phyloP scores from a whole-genome alignment of 2,113 vertebrate species.

The Coptodon bakossiorum region DNA sequence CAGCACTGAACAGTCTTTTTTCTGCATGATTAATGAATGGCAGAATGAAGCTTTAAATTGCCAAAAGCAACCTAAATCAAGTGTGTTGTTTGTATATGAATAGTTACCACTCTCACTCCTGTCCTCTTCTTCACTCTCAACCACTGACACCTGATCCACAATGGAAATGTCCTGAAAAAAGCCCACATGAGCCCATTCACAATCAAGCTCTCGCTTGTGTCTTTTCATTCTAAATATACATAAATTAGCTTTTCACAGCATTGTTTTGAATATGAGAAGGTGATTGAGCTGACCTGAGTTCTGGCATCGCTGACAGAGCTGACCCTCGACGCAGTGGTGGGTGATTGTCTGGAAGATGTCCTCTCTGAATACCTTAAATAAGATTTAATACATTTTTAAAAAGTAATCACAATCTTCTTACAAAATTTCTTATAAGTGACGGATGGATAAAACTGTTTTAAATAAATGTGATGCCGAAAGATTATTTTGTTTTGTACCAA shows the following conservation, averaged over 20 bases:
- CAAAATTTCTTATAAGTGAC: not conserved
- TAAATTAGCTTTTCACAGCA: not conserved
- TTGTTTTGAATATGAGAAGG: not conserved
- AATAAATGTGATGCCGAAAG: not conserved
- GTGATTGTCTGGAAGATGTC: slow-evolving; percentile 2
- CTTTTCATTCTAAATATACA: not conserved
- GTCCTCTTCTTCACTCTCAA: slow-evolving; percentile 20
- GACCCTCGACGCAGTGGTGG: not conserved
- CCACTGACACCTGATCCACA: slow-evolving; percentile 33
- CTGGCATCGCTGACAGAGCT: slow-evolving; percentile 23
- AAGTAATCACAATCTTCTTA: not conserved
- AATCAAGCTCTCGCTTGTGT: fast-evolving
- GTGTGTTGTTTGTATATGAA: not conserved
- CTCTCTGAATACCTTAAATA: slow-evolving; percentile 16
- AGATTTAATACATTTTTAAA: not conserved
- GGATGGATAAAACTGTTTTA: not conserved
- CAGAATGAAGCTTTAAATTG: not conserved
- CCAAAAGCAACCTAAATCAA: not conserved
- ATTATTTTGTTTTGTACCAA: not conserved
- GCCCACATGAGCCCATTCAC: not conserved
- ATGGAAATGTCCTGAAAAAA: slow-evolving; percentile 17
- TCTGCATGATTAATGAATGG: not conserved
- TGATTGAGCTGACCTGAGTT: slow-evolving; percentile 11
- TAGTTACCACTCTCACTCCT: slow-evolving; percentile 33
- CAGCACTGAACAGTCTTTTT: not conserved